phyloP scores from a whole-genome alignment of 92 coral and sea anemone species.

The Chrysogorgia sp. region DNA sequence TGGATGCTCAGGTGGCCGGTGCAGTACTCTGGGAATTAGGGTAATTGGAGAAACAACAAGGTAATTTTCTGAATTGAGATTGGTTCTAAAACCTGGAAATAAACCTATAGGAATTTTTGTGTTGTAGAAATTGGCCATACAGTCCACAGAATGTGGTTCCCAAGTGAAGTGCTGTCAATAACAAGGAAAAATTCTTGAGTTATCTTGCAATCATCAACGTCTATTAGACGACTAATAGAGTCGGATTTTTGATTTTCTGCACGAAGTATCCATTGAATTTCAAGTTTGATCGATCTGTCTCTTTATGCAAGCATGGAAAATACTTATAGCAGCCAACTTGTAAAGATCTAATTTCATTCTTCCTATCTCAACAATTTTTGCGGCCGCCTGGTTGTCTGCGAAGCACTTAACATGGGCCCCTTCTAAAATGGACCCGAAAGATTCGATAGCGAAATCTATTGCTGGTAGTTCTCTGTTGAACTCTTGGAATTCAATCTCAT shows the following conservation, averaged over 20 bases:
- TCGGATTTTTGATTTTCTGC: conserved; percentile 51
- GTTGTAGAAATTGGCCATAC: conserved; percentile 35
- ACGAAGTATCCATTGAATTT: conserved; percentile 67
- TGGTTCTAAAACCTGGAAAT: neutral
- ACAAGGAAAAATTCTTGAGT: conserved; percentile 11
- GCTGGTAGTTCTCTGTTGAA: neutral
- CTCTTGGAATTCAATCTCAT: too few species aligned
- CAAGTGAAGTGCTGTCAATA: conserved; percentile 3
- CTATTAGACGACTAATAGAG: conserved; percentile 45
- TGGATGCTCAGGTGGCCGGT: neutral
- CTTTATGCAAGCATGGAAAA: conserved; percentile 50
- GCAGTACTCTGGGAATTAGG: neutral
- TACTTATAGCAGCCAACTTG: conserved; percentile 36
- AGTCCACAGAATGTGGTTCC: conserved; percentile 46
- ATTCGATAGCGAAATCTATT: neutral
- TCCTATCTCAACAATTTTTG: conserved; percentile 54
- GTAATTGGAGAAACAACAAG: neutral
- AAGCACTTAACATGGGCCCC: conserved; percentile 8
- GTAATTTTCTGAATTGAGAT: neutral
- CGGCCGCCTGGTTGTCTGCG: conserved; percentile 63
- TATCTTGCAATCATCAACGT: conserved; percentile 62
- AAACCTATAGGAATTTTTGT: neutral
- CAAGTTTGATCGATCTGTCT: conserved; percentile 36
- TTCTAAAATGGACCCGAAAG: neutral
- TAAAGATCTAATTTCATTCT: conserved; percentile 61